These are phyloP conservation scores for Cataglyphis albicans DNA, from an alignment of 2,888 invertebrate species.

Conservation along the genomic window DNA sequence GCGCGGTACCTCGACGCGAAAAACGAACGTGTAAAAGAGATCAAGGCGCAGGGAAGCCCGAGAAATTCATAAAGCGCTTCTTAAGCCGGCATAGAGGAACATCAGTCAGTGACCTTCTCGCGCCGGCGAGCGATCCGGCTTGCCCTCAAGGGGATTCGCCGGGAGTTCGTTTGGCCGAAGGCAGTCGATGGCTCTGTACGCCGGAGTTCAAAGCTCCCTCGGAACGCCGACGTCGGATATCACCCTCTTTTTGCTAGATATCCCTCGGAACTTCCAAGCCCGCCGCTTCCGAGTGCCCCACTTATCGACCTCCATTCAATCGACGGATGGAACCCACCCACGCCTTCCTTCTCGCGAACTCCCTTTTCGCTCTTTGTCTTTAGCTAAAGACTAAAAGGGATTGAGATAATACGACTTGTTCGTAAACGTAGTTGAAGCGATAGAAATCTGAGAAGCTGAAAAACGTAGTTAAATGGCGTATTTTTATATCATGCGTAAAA, in stretches of 20 bases:
- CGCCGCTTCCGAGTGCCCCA: constrained; percentile 65
- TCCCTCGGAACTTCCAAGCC: constrained; percentile 56
- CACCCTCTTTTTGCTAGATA: constrained; percentile 64
- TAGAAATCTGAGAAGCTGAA: constrained; percentile 36
- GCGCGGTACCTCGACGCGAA: neutral
- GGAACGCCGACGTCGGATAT: constrained; percentile 63
- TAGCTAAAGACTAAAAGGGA: constrained; percentile 62
- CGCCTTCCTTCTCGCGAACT: constrained; percentile 39
- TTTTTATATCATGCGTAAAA: constrained; percentile 7
- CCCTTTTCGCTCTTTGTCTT: constrained; percentile 63
- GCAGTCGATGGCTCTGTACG: constrained; percentile 50
- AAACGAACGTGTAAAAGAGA: constrained; percentile 65
- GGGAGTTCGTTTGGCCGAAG: constrained; percentile 63
- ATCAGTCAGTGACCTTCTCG: constrained; percentile 73
- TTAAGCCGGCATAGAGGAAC: constrained; percentile 66
- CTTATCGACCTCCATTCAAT: constrained; percentile 72
- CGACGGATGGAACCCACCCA: constrained; percentile 36
- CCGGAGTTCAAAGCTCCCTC: constrained; percentile 67
- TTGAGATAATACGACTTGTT: constrained; percentile 62
- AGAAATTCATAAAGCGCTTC: constrained; percentile 76
- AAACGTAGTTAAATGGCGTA: constrained; percentile 21
- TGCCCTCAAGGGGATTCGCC: constrained; percentile 71
- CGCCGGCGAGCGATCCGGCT: constrained; percentile 62
- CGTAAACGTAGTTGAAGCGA: constrained; percentile 52
- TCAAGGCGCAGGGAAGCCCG: constrained; percentile 65